Base-by-base conservation (phyloP, 2,888 invertebrate species). In the Kryphioiulus occultus region DNA sequence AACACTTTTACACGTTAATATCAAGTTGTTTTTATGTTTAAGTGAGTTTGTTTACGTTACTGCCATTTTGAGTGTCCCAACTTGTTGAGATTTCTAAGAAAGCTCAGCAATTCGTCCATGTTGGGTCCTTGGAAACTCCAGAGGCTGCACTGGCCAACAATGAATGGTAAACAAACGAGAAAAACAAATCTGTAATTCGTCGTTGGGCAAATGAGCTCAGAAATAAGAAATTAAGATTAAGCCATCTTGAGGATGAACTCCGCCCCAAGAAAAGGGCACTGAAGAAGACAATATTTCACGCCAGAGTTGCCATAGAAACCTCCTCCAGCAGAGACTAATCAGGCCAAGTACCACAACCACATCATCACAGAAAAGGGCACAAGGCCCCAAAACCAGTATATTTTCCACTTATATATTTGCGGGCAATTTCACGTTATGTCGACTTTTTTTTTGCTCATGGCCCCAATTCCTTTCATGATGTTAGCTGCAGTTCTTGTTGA, bases 301-400 rank as follows among this genome's bases (percentile, higher is more conserved):
- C 68, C 68, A 68, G 10, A 68, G 68, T 68, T 26, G 68, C 68
- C 68, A 68, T 68, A 10, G 68, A 68, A 68, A 68, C 68, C 59
- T 22, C 59, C 10, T n/a, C n/a, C 68, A 68, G 68, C 26, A 68
- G 68, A 68, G 68, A 26, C 68, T 68, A 68, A 68, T 68, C 68
- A 68, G 68, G 26, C 26, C 68, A 68, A 68, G 68, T 68, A 68
- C 26, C 68, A 68, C n/a, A 10, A 68, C 9, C 59, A 10, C 4
- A 68, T n/a, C 68, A 68, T 26, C n/a, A 4, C 26, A 68, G 26
- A 68, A 68, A 26, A 68, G 26, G 5, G 68, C 19, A n/a, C 22
- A 68, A 68, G 59, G 59, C 19, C 68, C 68, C n/a, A 68, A 68
- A 68, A 26, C 68, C 68, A 4, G 7, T 19, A 7, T 26, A 68